Base-by-base conservation (phyloP, 2,888 invertebrate species). In the Andrena hattorfiana region DNA sequence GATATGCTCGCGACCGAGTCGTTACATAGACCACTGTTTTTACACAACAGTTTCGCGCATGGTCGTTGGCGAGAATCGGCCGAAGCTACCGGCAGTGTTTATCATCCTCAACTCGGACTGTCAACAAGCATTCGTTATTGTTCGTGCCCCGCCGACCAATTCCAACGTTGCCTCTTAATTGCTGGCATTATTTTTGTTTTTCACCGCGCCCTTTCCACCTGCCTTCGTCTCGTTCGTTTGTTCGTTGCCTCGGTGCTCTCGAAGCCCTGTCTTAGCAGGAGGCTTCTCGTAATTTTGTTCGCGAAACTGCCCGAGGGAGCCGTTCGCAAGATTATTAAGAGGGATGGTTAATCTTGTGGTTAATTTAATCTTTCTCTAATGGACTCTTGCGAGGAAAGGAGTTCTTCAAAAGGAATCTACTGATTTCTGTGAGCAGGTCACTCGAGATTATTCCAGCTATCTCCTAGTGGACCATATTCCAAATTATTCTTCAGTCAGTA, bases 111-210 rank as follows among this genome's bases (percentile, higher is more conserved):
- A 48, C 16, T 30, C 69, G 23, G 26, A 74, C 35, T 75, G 67
- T 83, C 69, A 62, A 85, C 68, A 71, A 68, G 60, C 71, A 59
- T 81, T 81, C 75, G 69, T 83, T 83, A 72, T 68, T 74, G 42
- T 54, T 10, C 56, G 13, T 20, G n/a, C 16, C 60, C 23, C 59
- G 71, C 72, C 67, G 68, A 69, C 77, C 68, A 85, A 80, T 74
- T 78, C 59, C 49, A 73, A 62, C 28, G n/a, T 16, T 67, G 51
- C 42, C 35, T 13, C 51, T 66, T 75, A 75, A 85, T 85, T 68
- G 48, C 13, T 51, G 23, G 30, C 6, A 48, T 32, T 66, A 70
- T 76, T 79, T 42, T 16, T 13, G 23, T 20, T 23, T 2, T n/a
- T 26, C 30, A 7, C 16, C 2, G 13, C 26, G 4, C 48, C 30